These are phyloP conservation scores for Bufotes viridis DNA, from an alignment of 2,797 vertebrate species.

Conservation along the genomic window DNA sequence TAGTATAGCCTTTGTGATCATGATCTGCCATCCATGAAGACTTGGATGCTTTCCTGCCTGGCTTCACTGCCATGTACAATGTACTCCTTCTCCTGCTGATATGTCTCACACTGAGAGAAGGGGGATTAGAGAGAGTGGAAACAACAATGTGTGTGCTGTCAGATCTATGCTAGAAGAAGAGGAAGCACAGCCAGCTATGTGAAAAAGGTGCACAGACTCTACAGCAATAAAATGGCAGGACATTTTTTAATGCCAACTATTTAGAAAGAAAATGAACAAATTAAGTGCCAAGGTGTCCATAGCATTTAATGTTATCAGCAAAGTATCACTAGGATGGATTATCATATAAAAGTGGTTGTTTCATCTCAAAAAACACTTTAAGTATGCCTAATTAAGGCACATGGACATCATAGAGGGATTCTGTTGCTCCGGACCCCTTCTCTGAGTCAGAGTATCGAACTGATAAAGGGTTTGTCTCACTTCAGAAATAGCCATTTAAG, in stretches of 20 bases:
- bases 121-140: background rate
- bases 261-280: background rate
- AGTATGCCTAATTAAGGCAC: background rate
- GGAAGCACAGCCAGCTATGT: background rate
- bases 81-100: background rate
- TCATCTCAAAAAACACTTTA: background rate
- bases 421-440: background rate
- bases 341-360: background rate
- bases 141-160: background rate
- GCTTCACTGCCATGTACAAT: background rate
- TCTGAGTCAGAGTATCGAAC: background rate
- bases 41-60: background rate
- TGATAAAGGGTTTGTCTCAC: background rate
- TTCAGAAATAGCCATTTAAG: too few species aligned
- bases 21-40: background rate
- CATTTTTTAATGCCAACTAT: background rate
- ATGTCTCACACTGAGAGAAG: background rate
- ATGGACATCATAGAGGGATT: background rate
- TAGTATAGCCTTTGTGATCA: background rate
- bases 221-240: background rate
- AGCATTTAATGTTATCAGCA: conserved; percentile 14
- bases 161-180: background rate
- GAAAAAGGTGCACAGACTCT: background rate
- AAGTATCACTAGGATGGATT: background rate
- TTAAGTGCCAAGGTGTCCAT: background rate